These are phyloP conservation scores for Cochlearius cochlearius DNA, from an alignment of 2,113 vertebrate species.

Conservation along the genomic window DNA sequence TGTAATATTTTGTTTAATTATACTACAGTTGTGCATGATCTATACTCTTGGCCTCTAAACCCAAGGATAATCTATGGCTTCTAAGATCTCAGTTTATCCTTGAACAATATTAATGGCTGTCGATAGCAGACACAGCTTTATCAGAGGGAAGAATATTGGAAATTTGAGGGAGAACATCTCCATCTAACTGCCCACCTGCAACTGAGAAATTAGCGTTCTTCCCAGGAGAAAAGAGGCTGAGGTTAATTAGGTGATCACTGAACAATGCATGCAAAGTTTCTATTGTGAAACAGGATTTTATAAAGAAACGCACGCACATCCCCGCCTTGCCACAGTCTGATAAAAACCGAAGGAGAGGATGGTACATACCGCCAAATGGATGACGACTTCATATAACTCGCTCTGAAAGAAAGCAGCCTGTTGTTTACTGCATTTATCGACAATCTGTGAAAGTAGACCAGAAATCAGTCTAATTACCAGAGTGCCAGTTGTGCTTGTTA, in stretches of 20 bases:
- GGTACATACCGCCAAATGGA: constrained; percentile 40
- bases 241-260: constrained; percentile 7
- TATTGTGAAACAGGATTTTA: background rate
- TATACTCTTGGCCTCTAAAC: constrained; percentile 18
- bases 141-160: background rate
- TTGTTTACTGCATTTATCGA: constrained; percentile 80
- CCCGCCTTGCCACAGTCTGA: background rate
- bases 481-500: constrained; percentile 81
- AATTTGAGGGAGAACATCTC: background rate
- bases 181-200: background rate
- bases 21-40: background rate
- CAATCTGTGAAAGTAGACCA: constrained; percentile 80
- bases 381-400: constrained; percentile 69
- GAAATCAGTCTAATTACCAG: constrained; percentile 81
- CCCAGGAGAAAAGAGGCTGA: background rate
- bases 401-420: constrained; percentile 68
- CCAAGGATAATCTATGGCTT: background rate
- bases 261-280: background rate
- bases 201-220: constrained; percentile 12
- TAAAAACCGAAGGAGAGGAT: background rate
- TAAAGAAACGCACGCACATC: background rate
- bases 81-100: background rate
- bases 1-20: background rate
- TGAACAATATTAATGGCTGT: background rate
- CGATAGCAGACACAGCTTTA: background rate